Evolutionary conservation across 2,113 vertebrate species (phyloP).

Genomic region (Scomber japonicus): DNA sequence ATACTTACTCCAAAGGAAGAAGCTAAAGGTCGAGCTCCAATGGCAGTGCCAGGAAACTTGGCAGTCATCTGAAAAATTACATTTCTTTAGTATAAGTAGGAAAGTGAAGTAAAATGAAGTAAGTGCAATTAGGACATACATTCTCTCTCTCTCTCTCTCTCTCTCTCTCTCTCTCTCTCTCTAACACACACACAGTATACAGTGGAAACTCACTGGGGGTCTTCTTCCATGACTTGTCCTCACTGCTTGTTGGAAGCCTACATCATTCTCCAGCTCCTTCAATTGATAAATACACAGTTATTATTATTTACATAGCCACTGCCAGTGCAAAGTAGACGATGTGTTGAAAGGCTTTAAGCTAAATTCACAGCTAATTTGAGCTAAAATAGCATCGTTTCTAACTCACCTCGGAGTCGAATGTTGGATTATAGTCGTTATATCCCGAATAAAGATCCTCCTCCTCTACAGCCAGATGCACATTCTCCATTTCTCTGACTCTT

Average conservation of each 20-base stretch:
- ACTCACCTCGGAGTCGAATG: conserved; percentile 93
- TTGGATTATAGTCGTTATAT: conserved; percentile 97
- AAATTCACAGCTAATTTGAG: background rate
- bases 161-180: no score
- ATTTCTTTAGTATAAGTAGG: no score
- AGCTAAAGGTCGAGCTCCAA: conserved; percentile 87
- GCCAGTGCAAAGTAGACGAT: background rate
- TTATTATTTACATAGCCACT: background rate
- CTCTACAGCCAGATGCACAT: conserved; percentile 88
- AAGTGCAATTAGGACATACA: background rate
- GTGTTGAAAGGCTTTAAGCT: background rate
- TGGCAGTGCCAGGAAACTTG: conserved; percentile 90
- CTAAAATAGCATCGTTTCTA: background rate
- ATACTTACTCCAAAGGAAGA: conserved; percentile 91
- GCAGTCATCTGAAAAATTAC: conserved; percentile 88
- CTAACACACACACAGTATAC: background rate
- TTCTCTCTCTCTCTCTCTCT: background rate
- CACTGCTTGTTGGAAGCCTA: conserved; percentile 93
- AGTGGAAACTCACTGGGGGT: conserved; percentile 87
- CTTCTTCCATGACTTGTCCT: conserved; percentile 95
- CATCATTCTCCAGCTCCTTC: conserved; percentile 96
- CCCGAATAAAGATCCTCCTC: conserved; percentile 98
- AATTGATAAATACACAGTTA: background rate
- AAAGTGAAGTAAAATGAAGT: background rate
- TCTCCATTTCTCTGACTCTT: conserved; percentile 87